Evolutionary conservation across 2,113 vertebrate genomes (phyloP).

Genomic region (Dryoscopus gambensis): DNA sequence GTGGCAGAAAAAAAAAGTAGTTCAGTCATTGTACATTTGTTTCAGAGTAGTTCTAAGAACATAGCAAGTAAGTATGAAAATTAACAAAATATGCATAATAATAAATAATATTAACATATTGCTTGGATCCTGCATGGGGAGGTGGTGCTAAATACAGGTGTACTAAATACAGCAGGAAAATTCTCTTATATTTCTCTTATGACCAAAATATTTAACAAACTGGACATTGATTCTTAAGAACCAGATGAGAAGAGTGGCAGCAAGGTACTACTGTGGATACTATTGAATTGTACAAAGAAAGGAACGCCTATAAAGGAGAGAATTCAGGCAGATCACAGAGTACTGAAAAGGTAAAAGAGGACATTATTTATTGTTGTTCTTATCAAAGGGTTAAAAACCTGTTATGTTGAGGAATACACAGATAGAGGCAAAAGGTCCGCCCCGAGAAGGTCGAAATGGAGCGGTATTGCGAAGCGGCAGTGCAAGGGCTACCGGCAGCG

Average conservation of each 20-base stretch:
- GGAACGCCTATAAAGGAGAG: background rate
- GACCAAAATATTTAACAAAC: background rate
- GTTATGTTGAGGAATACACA: background rate
- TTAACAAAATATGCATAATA: background rate
- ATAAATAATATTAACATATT: background rate
- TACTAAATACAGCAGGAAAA: background rate
- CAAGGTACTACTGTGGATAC: background rate
- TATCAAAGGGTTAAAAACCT: background rate
- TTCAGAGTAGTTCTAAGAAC: background rate
- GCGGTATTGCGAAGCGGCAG: background rate
- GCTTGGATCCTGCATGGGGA: background rate
- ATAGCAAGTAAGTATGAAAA: background rate
- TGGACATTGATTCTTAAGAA: background rate
- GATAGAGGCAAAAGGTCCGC: background rate
- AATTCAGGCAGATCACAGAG: background rate
- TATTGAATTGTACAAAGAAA: background rate
- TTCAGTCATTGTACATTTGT: background rate
- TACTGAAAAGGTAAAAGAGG: background rate
- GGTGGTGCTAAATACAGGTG: background rate
- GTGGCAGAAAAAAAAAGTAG: background rate
- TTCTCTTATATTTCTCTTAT: background rate
- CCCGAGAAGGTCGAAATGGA: background rate
- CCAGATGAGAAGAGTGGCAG: background rate
- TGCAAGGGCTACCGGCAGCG: background rate
- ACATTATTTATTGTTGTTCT: background rate